Base-by-base conservation (phyloP, 37 sponge, comb jelly and placozoan species). In the Cliona cf. orientalis region DNA sequence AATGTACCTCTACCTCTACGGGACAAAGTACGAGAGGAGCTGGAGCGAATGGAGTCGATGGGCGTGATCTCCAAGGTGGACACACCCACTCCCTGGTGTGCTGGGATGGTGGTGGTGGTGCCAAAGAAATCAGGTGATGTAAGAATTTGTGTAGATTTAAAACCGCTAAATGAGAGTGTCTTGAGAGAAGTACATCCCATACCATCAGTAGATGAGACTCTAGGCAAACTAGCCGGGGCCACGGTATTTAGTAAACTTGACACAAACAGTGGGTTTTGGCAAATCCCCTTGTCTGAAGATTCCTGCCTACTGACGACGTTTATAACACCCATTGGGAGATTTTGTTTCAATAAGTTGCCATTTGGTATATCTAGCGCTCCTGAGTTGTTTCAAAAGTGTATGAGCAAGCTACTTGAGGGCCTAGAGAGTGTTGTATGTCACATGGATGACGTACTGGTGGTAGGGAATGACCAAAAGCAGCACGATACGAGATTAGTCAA, bases 331-430 rank as follows among this genome's bases (percentile, higher is more conserved):
- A 64, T 72, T 49, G 80, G 80, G 19, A 23, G 80, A 11, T 78
- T 53, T 81, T 65, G 73, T 31, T 86, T 86, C 36, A 79, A 71
- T 45, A 78, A 79, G 34, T 72, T 86, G 11, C 87, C 80, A 6
- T 72, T 85, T 63, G 86, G 86, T 0, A 85, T 85, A 9, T 78
- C 77, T 25, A 79, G 84, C 55, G 80, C 85, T 31, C 78, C 83
- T 37, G 90, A 89, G 42, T 41, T 72, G n/a, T 89, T 77, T 63
- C 90, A 89, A 69, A 83, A 63, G 40, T 61, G 72, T 28, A 83
- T 83, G 74, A 62, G 33, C 3, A 5, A 79, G 53, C 78, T 76
- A 28, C 75, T 86, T 0, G 58, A 40, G 42, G 82, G 86, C 11
- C 68, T 75, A 12, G 36, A 75, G 12, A 82, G 91, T 37, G 66